Evolutionary conservation across 2,113 vertebrate genomes (phyloP), one percentile per base, ranked within the genome.

Genomic region (Salvelinus fontinalis): DNA sequence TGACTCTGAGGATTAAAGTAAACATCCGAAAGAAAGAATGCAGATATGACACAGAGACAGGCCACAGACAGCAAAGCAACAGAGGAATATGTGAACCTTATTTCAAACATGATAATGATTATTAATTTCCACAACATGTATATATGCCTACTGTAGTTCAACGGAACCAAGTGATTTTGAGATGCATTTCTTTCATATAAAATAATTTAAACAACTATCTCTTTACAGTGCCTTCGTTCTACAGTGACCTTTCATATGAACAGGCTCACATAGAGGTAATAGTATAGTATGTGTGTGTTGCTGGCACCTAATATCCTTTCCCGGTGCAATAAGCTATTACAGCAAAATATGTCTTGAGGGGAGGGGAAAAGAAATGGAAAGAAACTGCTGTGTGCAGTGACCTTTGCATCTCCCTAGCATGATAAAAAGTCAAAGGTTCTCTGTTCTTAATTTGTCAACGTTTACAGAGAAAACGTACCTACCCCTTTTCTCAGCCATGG

Each of bases 361-460:
- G 79, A 82, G 20, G 29, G 65, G 73, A 81, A 29, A 57, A 78
- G 5, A 72, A 88, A 90, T 88, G 79, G 88, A 89, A 85, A 87
- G 83, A 78, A 78, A 84, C 84, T 57, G 85, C 81, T 79, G 84
- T 79, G 84, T 81, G 67, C 84, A 81, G 82, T 89, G 91, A 90
- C 89, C 89, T 92, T 92, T 92, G 85, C 86, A 84, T 85, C 79
- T 84, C 87, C 85, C 76, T 74, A 83, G 82, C 83, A 87, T 89
- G 89, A 91, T 89, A 89, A 44, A 92, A 92, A 89, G 91, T 89
- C 91, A 92, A 89, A 92, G 89, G 89, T 88, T 89, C 86, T 83
- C 87, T 86, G 82, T 89, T 92, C 88, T 88, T 91, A 89, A 92
- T 92, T 92, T 92, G 89, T 91, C 91, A 87, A 87, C 88, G 81